Conservation (phyloP, 2,888 invertebrate species). For the Acronicta psi region DNA sequence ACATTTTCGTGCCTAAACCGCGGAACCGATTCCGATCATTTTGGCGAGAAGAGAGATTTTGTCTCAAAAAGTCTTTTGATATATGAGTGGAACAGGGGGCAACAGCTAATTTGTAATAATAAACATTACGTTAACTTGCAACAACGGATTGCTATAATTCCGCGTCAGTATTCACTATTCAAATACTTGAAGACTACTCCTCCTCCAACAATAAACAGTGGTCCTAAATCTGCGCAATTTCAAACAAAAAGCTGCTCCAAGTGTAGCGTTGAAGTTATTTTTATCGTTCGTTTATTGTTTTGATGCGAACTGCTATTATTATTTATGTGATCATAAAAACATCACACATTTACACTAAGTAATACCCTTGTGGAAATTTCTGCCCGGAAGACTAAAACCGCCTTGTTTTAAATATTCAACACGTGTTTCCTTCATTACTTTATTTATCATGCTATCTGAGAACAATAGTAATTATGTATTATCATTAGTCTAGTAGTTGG, state of each 20-base stretch:
- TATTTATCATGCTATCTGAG: not conserved
- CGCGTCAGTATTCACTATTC: conserved; percentile 10
- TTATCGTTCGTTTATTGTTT: conserved; percentile 27
- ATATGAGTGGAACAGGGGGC: too few relatives aligned
- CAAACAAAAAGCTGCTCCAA: conserved; percentile 24
- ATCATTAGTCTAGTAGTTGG: too few relatives aligned
- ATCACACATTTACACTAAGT: conserved; percentile 3
- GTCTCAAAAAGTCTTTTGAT: too few relatives aligned
- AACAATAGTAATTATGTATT: not conserved
- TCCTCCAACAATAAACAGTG: conserved; percentile 27
- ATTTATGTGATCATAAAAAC: conserved; percentile 18
- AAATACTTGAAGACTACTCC: too few relatives aligned
- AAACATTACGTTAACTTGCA: not conserved
- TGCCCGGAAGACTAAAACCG: conserved; percentile 23
- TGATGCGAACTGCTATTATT: conserved; percentile 27
- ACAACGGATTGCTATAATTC: conserved; percentile 14
- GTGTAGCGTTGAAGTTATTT: conserved; percentile 23
- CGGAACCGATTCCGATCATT: too few relatives aligned
- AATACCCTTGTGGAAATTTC: conserved; percentile 38
- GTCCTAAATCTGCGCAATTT: conserved; percentile 33
- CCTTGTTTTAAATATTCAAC: conserved; percentile 15
- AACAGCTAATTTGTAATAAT: too few relatives aligned
- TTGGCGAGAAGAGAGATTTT: too few relatives aligned
- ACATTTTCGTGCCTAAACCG: too few relatives aligned
- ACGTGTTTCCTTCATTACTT: conserved; percentile 8